These are phyloP conservation scores for Ophraella communa DNA, from an alignment of 2,888 invertebrate genomes.

Conservation along the genomic window DNA sequence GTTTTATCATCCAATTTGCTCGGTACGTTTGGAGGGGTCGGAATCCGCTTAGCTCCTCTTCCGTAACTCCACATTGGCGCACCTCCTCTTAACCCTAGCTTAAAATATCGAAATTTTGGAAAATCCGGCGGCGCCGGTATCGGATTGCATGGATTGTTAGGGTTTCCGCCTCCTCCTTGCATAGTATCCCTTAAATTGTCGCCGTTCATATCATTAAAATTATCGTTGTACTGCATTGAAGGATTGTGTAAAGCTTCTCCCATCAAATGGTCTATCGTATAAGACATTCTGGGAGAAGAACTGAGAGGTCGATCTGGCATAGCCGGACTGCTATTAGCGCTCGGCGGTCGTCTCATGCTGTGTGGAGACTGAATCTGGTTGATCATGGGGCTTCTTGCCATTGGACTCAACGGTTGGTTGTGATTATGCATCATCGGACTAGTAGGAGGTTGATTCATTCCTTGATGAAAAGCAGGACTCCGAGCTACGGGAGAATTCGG, in stretches of 20 bases:
- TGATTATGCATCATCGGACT: constrained; percentile 62
- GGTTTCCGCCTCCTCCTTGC: constrained; percentile 61
- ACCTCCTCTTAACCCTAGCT: constrained; percentile 70
- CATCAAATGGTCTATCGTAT: constrained; percentile 43
- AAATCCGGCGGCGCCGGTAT: constrained; percentile 66
- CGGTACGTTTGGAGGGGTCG: constrained; percentile 48
- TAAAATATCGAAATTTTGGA: constrained; percentile 66
- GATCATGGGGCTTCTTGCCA: constrained; percentile 60
- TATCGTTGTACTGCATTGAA: constrained; percentile 22
- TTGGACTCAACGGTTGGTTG: constrained; percentile 61
- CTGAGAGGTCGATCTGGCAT: constrained; percentile 68
- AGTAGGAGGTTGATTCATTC: constrained; percentile 58
- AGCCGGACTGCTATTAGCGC: constrained; percentile 63
- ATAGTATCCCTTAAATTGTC: constrained; percentile 58
- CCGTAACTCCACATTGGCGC: constrained; percentile 69
- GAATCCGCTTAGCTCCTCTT: constrained; percentile 57
- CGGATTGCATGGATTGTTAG: constrained; percentile 65
- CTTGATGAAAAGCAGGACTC: constrained; percentile 64
- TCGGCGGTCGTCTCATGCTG: constrained; percentile 64
- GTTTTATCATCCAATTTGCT: constrained; percentile 33
- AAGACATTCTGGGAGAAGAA: constrained; percentile 58
- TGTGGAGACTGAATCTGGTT: constrained; percentile 60
- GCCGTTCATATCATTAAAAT: constrained; percentile 57
- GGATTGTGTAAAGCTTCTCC: constrained; percentile 36
- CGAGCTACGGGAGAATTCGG: constrained; percentile 67